Base-by-base conservation (phyloP, 2,797 vertebrate species). In the Eleutherodactylus coqui region DNA sequence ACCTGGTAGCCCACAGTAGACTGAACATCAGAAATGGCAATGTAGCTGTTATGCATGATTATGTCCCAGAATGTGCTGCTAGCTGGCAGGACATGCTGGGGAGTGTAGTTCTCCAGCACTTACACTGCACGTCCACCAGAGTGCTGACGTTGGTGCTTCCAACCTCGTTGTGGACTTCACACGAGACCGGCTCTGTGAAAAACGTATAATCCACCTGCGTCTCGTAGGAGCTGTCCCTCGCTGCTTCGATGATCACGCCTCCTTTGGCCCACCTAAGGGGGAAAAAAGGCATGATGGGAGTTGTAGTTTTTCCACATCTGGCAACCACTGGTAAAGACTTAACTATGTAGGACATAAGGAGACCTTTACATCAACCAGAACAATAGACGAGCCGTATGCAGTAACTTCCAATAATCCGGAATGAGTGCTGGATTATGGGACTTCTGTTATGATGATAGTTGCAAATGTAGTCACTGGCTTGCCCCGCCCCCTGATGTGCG, bases 121-220 rank as follows among this genome's bases (percentile, higher is more conserved):
- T 93, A 99, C 98, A 98, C 91, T 98, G 97, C 4, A 99, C 97
- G 0, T 99, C 97, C 87, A 99, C 98, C 85, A 99, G 91, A 1
- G 97, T 98, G 96, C 97, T 99, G 94, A 98, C 96, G 0, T 99
- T 99, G 89, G 97, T 99, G 93, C 91, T 97, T 62, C 98, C 98
- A 87, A 99, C 96, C 10, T 96, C 96, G 58, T 99, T 99, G 94
- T 97, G 96, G 75, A 99, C 98, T 89, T 97, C 96, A 53, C 98
- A 99, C 84, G 97, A 98, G 76, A 99, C 97, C 0, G 98, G 97
- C 92, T 99, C 98, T 0, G 98, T 99, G 94, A 98, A 99, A 94
- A 97, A 99, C 84, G 97, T 96, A 89, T 97, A 95, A 21, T 99
- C 97, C 0, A 97, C 98, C 0, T 96, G 96, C 0, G 97, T 97